phyloP scores from a whole-genome alignment of 2,797 vertebrate species.

The Ciconia nigra region DNA sequence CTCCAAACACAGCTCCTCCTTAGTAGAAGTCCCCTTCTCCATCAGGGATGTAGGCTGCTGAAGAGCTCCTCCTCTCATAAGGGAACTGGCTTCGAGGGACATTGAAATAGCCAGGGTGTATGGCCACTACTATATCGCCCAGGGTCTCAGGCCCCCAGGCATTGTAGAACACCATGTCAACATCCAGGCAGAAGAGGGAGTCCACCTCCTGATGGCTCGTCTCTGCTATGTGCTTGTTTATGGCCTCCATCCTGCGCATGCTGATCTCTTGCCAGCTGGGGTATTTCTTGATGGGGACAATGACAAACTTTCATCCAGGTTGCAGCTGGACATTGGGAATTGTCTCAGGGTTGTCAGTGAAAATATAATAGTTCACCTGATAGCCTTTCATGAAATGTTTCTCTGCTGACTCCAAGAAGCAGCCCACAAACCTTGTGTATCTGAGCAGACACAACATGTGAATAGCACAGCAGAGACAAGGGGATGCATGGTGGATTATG shows the following conservation, averaged over 20 bases:
- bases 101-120: constrained; percentile 74
- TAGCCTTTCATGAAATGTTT: constrained; percentile 67
- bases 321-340: not conserved
- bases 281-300: not conserved
- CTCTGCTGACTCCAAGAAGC: constrained; percentile 70
- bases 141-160: constrained; percentile 77
- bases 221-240: constrained; percentile 67
- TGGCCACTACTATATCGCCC: constrained; percentile 71
- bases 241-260: constrained; percentile 71
- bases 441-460: not conserved
- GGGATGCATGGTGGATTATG: fast-evolving
- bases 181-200: constrained; percentile 73
- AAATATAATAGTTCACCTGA: constrained; percentile 65
- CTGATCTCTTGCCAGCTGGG: constrained; percentile 79
- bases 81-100: constrained; percentile 52
- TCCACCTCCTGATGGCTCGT: not conserved
- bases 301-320: not conserved
- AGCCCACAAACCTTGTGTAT: constrained; percentile 39
- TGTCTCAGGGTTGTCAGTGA: constrained; percentile 44
- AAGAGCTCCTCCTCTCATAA: constrained; percentile 73
- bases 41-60: constrained; percentile 72
- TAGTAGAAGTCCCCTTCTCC: constrained; percentile 82
- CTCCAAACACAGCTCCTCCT: constrained; percentile 76
- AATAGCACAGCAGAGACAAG: not conserved
- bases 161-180: constrained; percentile 63